A percentile compares a stretch with the other conserved stretches of the same genome.
These are phyloP conservation scores for Uropetala carovei DNA, from an alignment of 2,888 invertebrate genomes.

Conservation along the genomic window DNA sequence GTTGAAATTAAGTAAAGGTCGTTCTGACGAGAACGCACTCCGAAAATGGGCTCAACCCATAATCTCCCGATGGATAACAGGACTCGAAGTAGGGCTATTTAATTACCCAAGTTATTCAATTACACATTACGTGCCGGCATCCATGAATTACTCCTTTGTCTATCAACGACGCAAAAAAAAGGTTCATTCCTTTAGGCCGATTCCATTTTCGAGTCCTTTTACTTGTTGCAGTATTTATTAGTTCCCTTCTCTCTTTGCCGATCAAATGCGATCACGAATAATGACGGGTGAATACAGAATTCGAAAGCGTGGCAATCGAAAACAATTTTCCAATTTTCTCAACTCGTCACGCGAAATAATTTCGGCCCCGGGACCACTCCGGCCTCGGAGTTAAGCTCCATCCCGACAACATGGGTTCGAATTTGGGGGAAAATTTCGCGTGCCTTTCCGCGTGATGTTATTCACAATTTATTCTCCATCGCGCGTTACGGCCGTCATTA, in stretches of 20 bases:
- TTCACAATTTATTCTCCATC: neutral
- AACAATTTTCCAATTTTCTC: neutral
- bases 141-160: slow-evolving; percentile 13
- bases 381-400: neutral
- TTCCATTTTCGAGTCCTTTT: neutral
- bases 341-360: neutral
- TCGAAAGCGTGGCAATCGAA: neutral
- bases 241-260: neutral
- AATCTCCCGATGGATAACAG: neutral
- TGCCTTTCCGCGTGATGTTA: neutral
- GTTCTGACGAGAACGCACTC: too few relatives aligned
- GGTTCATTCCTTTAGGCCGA: neutral
- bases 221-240: neutral
- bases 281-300: neutral
- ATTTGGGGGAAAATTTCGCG: neutral
- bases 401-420: neutral
- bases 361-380: neutral
- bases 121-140: neutral
- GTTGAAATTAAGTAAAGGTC: too few relatives aligned
- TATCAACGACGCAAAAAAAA: neutral
- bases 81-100: neutral
- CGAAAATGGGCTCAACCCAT: neutral
- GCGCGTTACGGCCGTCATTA: neutral
- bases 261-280: neutral
- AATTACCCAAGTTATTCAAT: neutral